Percentiles rank a stretch among this genome's conserved stretches.
phyloP scores from a whole-genome alignment of 1,140 invertebrate species.

The Monochamus saltuarius region DNA sequence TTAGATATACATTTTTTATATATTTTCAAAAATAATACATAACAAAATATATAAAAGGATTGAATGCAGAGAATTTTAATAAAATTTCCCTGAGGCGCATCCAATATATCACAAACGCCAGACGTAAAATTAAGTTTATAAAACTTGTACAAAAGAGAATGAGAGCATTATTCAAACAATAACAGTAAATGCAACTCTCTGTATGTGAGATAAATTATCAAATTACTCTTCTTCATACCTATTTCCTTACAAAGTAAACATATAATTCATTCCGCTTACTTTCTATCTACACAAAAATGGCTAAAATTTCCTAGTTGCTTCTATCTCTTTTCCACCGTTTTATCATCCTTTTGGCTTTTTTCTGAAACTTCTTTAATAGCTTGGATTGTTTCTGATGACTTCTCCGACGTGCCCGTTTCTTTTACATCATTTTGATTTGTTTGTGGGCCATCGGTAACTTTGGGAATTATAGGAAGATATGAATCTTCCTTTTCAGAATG shows the following conservation, averaged over 20 bases:
- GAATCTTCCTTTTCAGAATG: constrained; percentile 52
- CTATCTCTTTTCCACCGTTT: constrained; percentile 2
- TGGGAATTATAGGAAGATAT: constrained; percentile 40
- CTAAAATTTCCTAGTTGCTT: background rate
- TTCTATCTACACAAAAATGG: background rate
- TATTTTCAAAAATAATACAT: constrained; percentile 1
- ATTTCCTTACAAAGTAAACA: background rate
- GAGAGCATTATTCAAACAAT: constrained; percentile 25
- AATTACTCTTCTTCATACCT: background rate
- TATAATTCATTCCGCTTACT: background rate
- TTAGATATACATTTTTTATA: background rate
- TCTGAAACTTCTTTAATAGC: constrained; percentile 8
- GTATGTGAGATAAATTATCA: background rate
- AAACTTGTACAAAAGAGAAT: constrained; percentile 22
- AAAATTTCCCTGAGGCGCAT: constrained; percentile 39
- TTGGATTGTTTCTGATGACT: constrained; percentile 9
- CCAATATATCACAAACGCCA: constrained; percentile 30
- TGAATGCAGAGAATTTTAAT: constrained; percentile 37
- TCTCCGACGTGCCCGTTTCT: constrained; percentile 7
- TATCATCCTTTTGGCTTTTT: constrained; percentile 15
- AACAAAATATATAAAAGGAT: constrained; percentile 26
- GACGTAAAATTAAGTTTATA: constrained; percentile 15
- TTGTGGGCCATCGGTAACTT: constrained; percentile 18
- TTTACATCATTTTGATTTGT: constrained; percentile 4
- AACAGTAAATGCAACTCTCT: constrained; percentile 23